Base-by-base conservation (phyloP, 2,797 vertebrate species). In the Pitangus sulphuratus region DNA sequence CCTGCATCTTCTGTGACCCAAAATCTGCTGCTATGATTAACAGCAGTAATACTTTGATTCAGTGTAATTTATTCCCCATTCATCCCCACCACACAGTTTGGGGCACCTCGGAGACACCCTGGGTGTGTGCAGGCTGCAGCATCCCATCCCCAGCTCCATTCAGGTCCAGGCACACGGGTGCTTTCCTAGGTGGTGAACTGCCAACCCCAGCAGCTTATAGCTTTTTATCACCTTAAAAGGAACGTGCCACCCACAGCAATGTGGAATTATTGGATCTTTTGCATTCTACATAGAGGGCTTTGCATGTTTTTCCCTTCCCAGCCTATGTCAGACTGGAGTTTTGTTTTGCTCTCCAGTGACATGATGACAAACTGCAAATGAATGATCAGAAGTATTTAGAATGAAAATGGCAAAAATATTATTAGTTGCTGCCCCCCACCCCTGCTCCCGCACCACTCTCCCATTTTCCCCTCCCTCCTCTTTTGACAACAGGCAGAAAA, bases 401-500 rank as follows among this genome's bases (percentile, higher is more conserved):
- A 95, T 92, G 69, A 90, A 95, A 97, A 97, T 79, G 87, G 93
- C 75, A 95, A 97, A 94, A 93, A 90, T 92, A 94, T 95, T 91
- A 95, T 96, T 95, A 95, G 93, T 88, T 78, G 66, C 80, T 70
- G 35, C 44, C 89, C 95, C 65, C 90, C 66, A n/a, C 64, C 89
- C 93, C 42, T 40, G 16, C 93, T 91, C 96, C 74, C 8, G 51
- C 84, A 64, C 87, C 0, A 12, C 96, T 94, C 68, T 90, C 97
- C 90, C 8, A 2, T 82, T 95, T 93, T 95, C 87, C 93, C 96
- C 95, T 94, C 93, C 95, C 93, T 97, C 92, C 96, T 90, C 94
- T 88, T 97, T 93, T 95, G 97, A 97, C 53, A 86, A 95, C 97
- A 97, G 97, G 96, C 97, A 95, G 86, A 90, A 90, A 92, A 93